These are phyloP conservation scores for Philantomba maxwellii DNA, from an alignment of 2,113 vertebrate genomes.

Conservation along the genomic window DNA sequence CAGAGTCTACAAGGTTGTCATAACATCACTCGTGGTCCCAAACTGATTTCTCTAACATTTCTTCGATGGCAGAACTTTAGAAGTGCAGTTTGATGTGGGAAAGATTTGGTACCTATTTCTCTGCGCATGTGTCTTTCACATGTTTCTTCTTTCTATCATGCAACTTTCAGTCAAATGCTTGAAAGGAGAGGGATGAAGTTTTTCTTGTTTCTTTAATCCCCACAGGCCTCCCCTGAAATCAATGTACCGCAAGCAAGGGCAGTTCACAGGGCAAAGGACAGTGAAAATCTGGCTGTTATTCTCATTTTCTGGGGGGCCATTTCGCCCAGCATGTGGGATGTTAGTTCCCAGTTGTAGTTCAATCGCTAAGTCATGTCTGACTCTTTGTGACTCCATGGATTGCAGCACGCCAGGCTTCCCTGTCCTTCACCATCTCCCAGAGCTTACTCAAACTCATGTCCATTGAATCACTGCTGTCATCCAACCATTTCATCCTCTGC, in stretches of 20 bases:
- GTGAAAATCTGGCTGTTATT: background rate
- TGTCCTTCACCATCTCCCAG: background rate
- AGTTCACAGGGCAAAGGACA: background rate
- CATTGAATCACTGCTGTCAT: background rate
- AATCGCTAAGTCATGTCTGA: fast-evolving
- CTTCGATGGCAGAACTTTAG: background rate
- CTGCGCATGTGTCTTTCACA: background rate
- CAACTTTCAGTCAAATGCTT: background rate
- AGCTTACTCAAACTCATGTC: background rate
- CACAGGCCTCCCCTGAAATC: background rate
- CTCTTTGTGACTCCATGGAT: background rate
- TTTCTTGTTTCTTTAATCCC: too few species aligned
- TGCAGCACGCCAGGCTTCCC: background rate
- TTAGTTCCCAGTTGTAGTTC: background rate
- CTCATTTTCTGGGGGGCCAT: background rate
- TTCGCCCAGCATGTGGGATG: background rate
- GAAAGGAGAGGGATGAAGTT: background rate
- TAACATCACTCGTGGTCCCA: too few species aligned
- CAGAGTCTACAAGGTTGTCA: background rate
- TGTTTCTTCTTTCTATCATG: background rate
- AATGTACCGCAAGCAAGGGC: background rate
- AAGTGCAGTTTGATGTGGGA: background rate
- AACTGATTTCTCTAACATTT: background rate
- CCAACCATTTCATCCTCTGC: background rate
- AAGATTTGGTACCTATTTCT: background rate